Conservation (phyloP, 2,797 vertebrate species). For the Gobionotothen gibberifrons region DNA sequence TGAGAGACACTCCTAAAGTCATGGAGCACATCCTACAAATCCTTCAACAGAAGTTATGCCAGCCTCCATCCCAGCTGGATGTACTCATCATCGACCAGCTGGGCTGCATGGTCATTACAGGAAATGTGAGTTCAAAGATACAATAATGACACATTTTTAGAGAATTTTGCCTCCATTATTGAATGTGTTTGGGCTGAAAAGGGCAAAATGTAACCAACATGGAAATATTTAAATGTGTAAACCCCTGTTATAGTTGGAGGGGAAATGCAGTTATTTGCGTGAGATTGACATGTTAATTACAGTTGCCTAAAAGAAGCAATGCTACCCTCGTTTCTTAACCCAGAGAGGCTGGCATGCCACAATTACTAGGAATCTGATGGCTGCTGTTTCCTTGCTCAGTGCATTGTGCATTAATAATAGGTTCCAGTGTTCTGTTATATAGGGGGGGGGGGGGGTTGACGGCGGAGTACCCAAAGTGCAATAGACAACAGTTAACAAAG, state of each 20-base stretch:
- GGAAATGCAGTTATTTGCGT: background rate
- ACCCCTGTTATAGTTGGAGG: background rate
- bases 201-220: background rate
- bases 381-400: conserved; percentile 37
- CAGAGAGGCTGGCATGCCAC: conserved; percentile 17
- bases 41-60: conserved; percentile 98
- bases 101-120: conserved; percentile 97
- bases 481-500: conserved; percentile 30
- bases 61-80: conserved; percentile 93
- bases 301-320: conserved; percentile 15
- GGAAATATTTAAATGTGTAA: background rate
- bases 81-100: conserved; percentile 97
- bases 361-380: conserved; percentile 32
- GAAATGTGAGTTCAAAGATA: conserved; percentile 88
- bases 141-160: background rate
- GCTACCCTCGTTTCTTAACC: background rate
- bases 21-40: conserved; percentile 98
- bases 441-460: conserved; percentile 8
- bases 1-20: conserved; percentile 94
- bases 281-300: background rate
- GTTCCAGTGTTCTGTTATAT: conserved; percentile 38
- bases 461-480: background rate
- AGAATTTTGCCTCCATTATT: background rate
- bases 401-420: conserved; percentile 27
- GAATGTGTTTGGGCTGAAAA: too few relatives aligned